phyloP scores from a whole-genome alignment of 1,140 invertebrate genomes.

The Drosophila kanapiae region DNA sequence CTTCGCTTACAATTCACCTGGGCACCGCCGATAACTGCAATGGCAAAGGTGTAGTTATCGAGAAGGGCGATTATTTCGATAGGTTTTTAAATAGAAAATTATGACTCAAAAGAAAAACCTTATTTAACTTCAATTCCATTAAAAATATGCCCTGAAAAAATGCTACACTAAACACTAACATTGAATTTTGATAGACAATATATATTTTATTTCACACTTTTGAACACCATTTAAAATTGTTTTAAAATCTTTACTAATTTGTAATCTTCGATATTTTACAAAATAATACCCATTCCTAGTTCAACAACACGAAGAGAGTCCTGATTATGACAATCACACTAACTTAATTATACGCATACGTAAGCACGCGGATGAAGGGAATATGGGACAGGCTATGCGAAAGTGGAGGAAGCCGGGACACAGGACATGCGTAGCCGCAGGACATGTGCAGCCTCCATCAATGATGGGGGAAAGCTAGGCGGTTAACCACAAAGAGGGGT shows the following conservation, averaged over 20 bases:
- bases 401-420: not conserved
- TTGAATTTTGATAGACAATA: not conserved
- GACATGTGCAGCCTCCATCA: slow-evolving; percentile 47
- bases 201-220: not conserved
- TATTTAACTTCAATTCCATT: not conserved
- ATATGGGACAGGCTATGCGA: not conserved
- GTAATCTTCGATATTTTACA: not conserved
- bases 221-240: not conserved
- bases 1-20: slow-evolving; percentile 1
- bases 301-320: not conserved
- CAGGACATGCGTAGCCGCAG: slow-evolving; percentile 54
- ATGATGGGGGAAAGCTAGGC: slow-evolving; percentile 52
- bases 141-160: not conserved
- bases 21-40: not conserved
- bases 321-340: slow-evolving; percentile 62
- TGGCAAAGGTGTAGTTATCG: not conserved
- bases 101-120: not conserved
- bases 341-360: slow-evolving; percentile 76
- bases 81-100: not conserved
- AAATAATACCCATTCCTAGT: not conserved
- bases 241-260: not conserved
- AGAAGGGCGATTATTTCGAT: not conserved
- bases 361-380: slow-evolving; percentile 34
- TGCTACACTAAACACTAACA: not conserved
- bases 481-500: slow-evolving; percentile 63